Evolutionary conservation across 2,797 vertebrate genomes (phyloP), one percentile per base, ranked within the genome.

Genomic region (Bothrops alternatus): DNA sequence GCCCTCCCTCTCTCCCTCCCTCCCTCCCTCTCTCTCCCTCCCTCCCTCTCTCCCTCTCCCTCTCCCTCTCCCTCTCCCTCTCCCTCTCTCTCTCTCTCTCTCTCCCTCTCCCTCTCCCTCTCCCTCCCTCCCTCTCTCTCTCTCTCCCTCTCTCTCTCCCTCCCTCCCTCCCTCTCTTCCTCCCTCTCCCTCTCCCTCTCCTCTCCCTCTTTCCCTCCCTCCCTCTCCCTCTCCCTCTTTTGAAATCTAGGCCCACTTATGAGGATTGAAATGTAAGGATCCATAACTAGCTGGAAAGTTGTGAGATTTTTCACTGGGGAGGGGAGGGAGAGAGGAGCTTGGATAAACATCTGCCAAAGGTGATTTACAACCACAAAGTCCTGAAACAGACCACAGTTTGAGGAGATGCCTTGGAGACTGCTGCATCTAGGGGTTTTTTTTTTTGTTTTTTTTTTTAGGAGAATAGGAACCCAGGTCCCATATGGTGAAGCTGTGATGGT

Each of bases 321-420:
- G 10, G 58, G 60, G 12, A 26, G 57, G 20, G 90, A 53, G n/a
- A 63, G n/a, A 12, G 63, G 20, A 93, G n/a, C 50, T 47, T 88
- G 69, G 92, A 85, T 85, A 91, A 93, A 91, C 92, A 91, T 88
- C 90, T 91, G 92, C 90, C 90, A 93, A 85, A 65, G 25, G 42
- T 85, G 86, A 93, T 91, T 93, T 93, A 63, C n/a, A 2, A 88
- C 16, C 16, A 25, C 32, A 93, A 61, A 63, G 85, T 23, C 37
- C 90, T 93, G 86, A 69, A 63, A 58, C 88, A 91, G 53, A 86
- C 65, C 88, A 88, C 58, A 23, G 88, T 91, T 85, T 28, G 57
- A n/a, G 32, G 63, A 28, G 14, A 56, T 47, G 91, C 73, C 88
- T 85, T 63, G n/a, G 57, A 65, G 69, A 85, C 16, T 28, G 56